phyloP scores from a whole-genome alignment of 2,113 vertebrate species.

The Ascaphus truei region DNA sequence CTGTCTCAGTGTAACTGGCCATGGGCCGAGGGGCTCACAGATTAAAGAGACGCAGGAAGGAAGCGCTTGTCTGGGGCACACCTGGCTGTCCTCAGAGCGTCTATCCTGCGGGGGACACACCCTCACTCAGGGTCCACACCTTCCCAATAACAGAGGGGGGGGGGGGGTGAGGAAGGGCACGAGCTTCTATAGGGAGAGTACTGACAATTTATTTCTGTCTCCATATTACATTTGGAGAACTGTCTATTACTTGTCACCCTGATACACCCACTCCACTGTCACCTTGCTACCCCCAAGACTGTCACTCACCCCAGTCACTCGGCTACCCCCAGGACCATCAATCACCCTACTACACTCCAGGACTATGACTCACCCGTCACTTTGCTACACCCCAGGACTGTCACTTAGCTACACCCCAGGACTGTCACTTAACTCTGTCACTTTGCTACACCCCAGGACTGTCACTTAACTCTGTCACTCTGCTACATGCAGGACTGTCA shows the following conservation, averaged over 20 bases:
- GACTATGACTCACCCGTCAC: background rate
- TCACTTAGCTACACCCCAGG: background rate
- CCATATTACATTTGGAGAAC: too few relatives aligned
- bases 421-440: background rate
- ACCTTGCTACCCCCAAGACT: too few relatives aligned
- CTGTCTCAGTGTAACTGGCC: background rate
- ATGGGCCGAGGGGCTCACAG: background rate
- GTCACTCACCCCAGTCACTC: too few relatives aligned
- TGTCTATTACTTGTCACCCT: too few relatives aligned
- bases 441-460: background rate
- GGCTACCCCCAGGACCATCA: too few relatives aligned
- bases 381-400: background rate
- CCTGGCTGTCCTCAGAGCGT: constrained; percentile 18
- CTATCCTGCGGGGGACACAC: constrained; percentile 22
- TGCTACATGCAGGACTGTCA: too few relatives aligned
- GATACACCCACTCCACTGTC: too few relatives aligned
- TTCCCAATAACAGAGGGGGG: too few relatives aligned
- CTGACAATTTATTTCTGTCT: too few relatives aligned
- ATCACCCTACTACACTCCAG: background rate
- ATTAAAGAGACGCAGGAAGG: constrained; percentile 17
- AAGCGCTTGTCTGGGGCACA: constrained; percentile 18
- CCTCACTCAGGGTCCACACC: background rate
- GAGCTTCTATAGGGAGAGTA: too few relatives aligned
- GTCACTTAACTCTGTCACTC: background rate
- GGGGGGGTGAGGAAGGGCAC: too few relatives aligned